Evolutionary conservation across 2,113 vertebrate species (phyloP), one percentile per base, ranked within the genome.

Genomic region (Nothobranchius kuhntae): DNA sequence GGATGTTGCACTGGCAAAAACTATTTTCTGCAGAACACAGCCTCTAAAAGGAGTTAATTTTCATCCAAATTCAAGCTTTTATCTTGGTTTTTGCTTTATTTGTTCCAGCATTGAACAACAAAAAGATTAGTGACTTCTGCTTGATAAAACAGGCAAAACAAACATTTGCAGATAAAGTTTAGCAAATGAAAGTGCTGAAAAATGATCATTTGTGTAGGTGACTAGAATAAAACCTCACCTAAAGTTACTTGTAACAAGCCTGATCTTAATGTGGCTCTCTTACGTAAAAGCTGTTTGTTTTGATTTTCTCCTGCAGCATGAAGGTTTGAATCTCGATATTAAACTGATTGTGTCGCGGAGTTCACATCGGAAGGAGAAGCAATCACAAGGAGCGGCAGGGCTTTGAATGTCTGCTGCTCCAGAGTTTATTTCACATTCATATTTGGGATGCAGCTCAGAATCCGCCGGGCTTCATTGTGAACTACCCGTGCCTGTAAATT

Each of bases 401-500:
- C 57, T 88, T 77, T 86, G 64, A 70, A 76, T 69, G 84, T 77
- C 70, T 48, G 66, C 61, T 58, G 46, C 75, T 30, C 21, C 13
- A 7, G 78, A 75, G 70, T 77, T 65, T 60, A 79, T 81, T 80
- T 70, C 65, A 61, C 63, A 82, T 75, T 77, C 80, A 24, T 80
- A 83, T 80, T 82, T 71, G 62, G 65, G 71, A 82, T 77, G 85
- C 82, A 26, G 73, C 0, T 51, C 53, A 73, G 70, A 74, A 61
- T 82, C 68, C 71, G 75, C 69, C 58, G 42, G 68, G 68, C 75
- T n/a, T n/a, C 78, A 67, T 75, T 72, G 80, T 78, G 77, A 84
- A 84, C 77, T 86, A 86, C 83, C 79, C 78, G 78, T 46, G 85
- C 87, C 82, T 89, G 86, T 86, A 89, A 91, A 89, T 90, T 80